A percentile compares a stretch with the other conserved stretches of the same genome.
Conservation (phyloP, 2,888 invertebrate species). For the Agrotis segetum region DNA sequence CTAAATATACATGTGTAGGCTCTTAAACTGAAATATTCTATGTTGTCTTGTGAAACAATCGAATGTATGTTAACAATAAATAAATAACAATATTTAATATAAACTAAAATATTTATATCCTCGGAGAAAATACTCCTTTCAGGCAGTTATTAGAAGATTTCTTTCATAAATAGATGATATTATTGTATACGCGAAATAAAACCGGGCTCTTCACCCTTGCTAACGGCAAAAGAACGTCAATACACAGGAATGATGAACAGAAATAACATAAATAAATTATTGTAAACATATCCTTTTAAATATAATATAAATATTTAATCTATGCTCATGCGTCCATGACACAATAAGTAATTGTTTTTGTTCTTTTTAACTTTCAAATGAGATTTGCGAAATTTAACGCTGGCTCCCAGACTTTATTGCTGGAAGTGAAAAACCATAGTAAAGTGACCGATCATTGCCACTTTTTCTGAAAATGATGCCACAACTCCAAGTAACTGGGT, state of each 20-base stretch:
- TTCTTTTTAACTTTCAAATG: conserved; percentile 2
- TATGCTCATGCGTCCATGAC: conserved; percentile 57
- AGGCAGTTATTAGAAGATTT: conserved; percentile 4
- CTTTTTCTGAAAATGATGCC: not conserved
- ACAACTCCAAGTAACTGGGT: not conserved
- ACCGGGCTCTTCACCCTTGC: conserved; percentile 50
- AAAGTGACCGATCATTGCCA: conserved; percentile 1
- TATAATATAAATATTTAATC: conserved; percentile 29
- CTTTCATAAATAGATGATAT: conserved; percentile 4
- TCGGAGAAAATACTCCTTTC: not conserved
- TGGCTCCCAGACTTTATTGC: conserved; percentile 2
- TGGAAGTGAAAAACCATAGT: conserved; percentile 2
- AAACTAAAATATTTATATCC: conserved; percentile 14
- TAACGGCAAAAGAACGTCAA: conserved; percentile 38
- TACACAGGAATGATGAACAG: conserved; percentile 43
- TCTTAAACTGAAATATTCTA: not conserved
- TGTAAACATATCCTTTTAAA: conserved; percentile 42
- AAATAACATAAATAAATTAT: conserved; percentile 44
- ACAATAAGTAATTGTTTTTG: conserved; percentile 31
- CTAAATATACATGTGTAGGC: conserved; percentile 9
- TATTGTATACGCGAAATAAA: conserved; percentile 7
- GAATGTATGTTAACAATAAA: conserved; percentile 3
- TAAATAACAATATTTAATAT: conserved; percentile 1
- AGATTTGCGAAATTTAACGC: conserved; percentile 1
- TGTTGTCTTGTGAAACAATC: not conserved